Evolutionary conservation across 2,113 vertebrate species (phyloP), one percentile per base, ranked within the genome.

Genomic region (Notothenia rossii): DNA sequence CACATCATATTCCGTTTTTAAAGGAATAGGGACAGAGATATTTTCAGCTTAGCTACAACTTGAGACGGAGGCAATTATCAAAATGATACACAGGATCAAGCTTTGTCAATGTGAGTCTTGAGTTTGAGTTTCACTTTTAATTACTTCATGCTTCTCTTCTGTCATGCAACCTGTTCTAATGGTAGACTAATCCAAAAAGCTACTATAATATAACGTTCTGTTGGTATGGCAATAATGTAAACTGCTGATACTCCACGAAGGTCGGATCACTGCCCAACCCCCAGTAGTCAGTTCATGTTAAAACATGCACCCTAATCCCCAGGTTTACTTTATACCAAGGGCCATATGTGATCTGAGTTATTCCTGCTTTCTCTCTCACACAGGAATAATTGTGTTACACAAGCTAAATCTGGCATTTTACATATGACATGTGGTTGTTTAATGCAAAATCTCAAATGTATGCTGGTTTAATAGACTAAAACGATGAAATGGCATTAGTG

Each of bases 281-380:
- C 81, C 81, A 77, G 9, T 40, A 43, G n/a, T 17, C 60, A 22
- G 5, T 13, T 12, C 14, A 8, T 66, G 51, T 33, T 70, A 8
- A 60, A 46, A 59, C 46, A 20, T 65, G 33, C 46, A 36, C 46
- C 40, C 40, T 81, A 56, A 81, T 70, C 56, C 58, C 43, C 25
- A 36, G 17, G 3, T 59, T 53, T 64, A 10, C 22, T 55, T 62
- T 11, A 69, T 54, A 40, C 49, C 13, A 10, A 33, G 61, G 54
- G 13, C 25, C 79, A 69, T 55, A 49, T 55, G 62, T 7, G 60
- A 11, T 72, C n/a, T 33, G 4, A 50, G 17, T 51, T 60, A 10
- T 10, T 60, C 4, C 64, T 68, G 46, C 55, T 50, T 65, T 43
- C 53, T 22, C 43, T 66, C 45, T 53, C 25, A 22, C 63, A 14